A percentile compares a stretch with the other conserved stretches of the same genome.
These are phyloP conservation scores for Anarsia innoxiella DNA, from an alignment of 2,888 invertebrate genomes.

Conservation along the genomic window DNA sequence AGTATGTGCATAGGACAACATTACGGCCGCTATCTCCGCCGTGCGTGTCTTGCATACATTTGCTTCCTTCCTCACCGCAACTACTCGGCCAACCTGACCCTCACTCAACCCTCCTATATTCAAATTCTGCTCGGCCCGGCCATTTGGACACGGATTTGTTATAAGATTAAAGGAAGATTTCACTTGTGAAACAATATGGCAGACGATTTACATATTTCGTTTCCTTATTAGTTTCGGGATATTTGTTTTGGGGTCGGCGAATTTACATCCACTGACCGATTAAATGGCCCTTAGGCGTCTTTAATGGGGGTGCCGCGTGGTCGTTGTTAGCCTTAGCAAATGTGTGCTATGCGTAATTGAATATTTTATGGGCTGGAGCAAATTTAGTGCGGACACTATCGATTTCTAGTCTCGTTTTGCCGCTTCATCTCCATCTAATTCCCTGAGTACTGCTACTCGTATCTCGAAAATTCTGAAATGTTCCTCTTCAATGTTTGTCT, in stretches of 20 bases:
- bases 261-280: constrained; percentile 76
- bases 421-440: constrained; percentile 26
- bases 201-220: constrained; percentile 75
- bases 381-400: constrained; percentile 62
- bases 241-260: constrained; percentile 73
- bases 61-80: constrained; percentile 56
- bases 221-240: constrained; percentile 76
- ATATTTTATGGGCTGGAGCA: constrained; percentile 68
- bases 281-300: constrained; percentile 76
- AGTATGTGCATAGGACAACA: constrained; percentile 76
- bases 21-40: constrained; percentile 68
- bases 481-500: constrained; percentile 28
- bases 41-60: constrained; percentile 75
- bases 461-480: constrained; percentile 8
- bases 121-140: constrained; percentile 69
- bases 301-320: constrained; percentile 75
- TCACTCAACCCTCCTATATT: constrained; percentile 67
- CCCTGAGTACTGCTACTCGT: constrained; percentile 18
- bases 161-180: constrained; percentile 77
- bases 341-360: constrained; percentile 75
- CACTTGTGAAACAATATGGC: constrained; percentile 76
- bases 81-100: constrained; percentile 55
- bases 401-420: constrained; percentile 40
- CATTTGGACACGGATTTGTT: constrained; percentile 77
- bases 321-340: constrained; percentile 73